Evolutionary conservation across 2,113 vertebrate genomes (phyloP).

Genomic region (Neodon shergylaensis): DNA sequence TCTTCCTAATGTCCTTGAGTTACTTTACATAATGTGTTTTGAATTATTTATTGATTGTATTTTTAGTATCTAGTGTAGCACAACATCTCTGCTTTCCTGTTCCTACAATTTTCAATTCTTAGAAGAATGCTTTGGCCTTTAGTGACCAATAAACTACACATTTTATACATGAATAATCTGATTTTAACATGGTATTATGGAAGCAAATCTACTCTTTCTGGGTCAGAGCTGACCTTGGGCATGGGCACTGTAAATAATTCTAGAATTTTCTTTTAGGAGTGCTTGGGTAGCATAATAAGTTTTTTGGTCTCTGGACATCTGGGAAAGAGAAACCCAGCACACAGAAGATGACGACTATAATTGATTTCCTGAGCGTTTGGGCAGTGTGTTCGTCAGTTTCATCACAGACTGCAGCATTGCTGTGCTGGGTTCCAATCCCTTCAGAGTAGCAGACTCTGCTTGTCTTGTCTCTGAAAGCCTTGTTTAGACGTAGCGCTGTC

Average conservation of each 20-base stretch:
- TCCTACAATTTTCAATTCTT: conserved; percentile 39
- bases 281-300: neutral
- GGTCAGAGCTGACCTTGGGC: conserved; percentile 12
- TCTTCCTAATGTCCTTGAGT: conserved; percentile 41
- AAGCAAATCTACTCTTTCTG: conserved; percentile 28
- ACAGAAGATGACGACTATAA: neutral
- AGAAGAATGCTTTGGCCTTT: conserved; percentile 30
- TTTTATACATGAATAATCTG: conserved; percentile 4
- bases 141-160: neutral
- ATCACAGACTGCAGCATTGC: conserved; percentile 4
- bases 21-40: conserved; percentile 23
- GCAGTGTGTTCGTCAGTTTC: neutral
- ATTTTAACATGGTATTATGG: neutral
- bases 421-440: neutral
- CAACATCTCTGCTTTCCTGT: neutral
- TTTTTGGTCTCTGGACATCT: neutral
- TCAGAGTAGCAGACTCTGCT: neutral
- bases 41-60: conserved; percentile 48
- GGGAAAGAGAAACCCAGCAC: neutral
- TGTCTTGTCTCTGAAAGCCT: neutral
- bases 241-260: conserved; percentile 1
- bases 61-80: neutral
- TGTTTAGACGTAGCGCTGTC: neutral
- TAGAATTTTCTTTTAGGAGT: neutral
- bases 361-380: neutral